Evolutionary conservation across 2,113 vertebrate genomes (phyloP), one percentile per base, ranked within the genome.

Genomic region (Romanogobio albipinnatus): DNA sequence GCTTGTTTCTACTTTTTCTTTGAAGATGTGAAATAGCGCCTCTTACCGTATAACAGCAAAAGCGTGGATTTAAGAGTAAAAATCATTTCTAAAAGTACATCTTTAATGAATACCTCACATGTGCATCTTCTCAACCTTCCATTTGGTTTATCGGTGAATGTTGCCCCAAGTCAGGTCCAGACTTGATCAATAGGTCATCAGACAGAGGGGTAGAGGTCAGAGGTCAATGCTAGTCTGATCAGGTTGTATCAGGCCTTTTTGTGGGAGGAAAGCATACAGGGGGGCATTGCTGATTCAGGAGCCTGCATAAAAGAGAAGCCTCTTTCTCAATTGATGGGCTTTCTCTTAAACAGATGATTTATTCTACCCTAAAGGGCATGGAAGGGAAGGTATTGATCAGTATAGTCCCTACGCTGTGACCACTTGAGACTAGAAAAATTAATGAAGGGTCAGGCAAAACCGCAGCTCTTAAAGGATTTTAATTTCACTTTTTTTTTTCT

Each of bases 171-270:
- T 66, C 84, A 84, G 43, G 86, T 82, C 84, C 90, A 92, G 90
- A 93, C 90, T 68, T 78, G 83, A 93, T 92, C 91, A 90, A 93
- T 91, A 92, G 91, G 89, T 86, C 90, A 87, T 88, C 83, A 90
- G 87, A 89, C 84, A 90, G 78, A 76, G 88, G 87, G 86, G 64
- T 64, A 88, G 81, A 88, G 88, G 87, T 90, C 88, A 91, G 14
- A 76, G 82, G 85, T 86, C 86, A 85, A 82, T 81, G 73, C 80
- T 81, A 86, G 70, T 74, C 82, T 84, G 83, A 88, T 76, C 61
- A 47, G 82, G 76, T 51, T 76, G 80, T 79, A 86, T 85, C 61
- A 77, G 76, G 61, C 43, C 43, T 62, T 70, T 86, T 84, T 84
- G 84, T 64, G 68, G 85, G 75, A 39, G 47, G 26, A 53, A 22